Conservation (phyloP, 2,888 invertebrate species). For the Euzetes globulus region DNA sequence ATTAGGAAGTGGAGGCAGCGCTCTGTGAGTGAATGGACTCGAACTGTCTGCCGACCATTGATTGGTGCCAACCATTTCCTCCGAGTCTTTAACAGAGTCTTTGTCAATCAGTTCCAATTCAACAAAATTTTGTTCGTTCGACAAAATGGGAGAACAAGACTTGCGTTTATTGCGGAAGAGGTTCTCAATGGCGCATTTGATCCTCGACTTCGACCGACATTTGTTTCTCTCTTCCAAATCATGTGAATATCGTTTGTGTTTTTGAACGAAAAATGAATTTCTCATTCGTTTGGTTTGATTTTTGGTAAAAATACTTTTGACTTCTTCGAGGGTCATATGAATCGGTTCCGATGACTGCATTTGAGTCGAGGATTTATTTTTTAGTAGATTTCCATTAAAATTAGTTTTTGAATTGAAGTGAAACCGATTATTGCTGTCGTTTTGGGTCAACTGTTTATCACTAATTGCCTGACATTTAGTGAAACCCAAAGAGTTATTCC, state of each 20-base stretch:
- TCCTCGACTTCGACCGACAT: slow-evolving; percentile 14
- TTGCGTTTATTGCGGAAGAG: slow-evolving; percentile 17
- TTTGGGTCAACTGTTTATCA: slow-evolving; percentile 18
- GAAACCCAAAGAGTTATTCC: neutral
- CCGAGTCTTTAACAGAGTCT: neutral
- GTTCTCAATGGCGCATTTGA: slow-evolving; percentile 29
- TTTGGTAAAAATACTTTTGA: slow-evolving; percentile 36
- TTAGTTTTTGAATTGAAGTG: neutral
- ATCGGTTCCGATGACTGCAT: slow-evolving; percentile 57
- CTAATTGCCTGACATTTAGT: slow-evolving; percentile 9
- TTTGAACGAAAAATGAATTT: neutral
- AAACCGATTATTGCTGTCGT: neutral
- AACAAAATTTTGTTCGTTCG: neutral
- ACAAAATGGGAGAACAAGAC: neutral
- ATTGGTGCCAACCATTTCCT: neutral
- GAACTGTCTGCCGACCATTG: neutral
- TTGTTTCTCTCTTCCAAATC: neutral
- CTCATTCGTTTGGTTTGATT: slow-evolving; percentile 14
- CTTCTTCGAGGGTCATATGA: slow-evolving; percentile 62
- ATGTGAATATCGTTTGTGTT: neutral
- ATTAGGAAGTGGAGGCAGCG: slow-evolving; percentile 42
- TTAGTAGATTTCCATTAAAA: neutral
- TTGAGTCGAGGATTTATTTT: neutral
- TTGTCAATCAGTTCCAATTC: neutral
- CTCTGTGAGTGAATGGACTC: slow-evolving; percentile 42